Evolutionary conservation across 1,140 invertebrate species (phyloP), one percentile per base, ranked within the genome.

Genomic region (Neelides sp.): DNA sequence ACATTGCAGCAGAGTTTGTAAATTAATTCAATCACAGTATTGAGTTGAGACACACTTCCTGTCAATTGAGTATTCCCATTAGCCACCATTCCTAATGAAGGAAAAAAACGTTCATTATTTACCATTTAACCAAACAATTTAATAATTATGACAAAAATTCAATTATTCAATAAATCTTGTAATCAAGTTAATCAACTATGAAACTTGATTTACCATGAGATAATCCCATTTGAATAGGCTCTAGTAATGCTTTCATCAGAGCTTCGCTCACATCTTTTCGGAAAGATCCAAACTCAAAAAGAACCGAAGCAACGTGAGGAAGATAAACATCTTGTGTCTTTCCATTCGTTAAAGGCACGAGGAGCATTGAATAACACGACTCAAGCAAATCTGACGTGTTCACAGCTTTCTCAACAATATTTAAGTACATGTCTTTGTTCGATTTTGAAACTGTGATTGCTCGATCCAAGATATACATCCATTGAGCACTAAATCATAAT

Each of bases 11-110:
- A 87, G 19, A 89, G 68, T 63, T 83, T 77, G 58, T 81, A 82
- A 17, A 88, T 68, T 36, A 89, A 69, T 68, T 85, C 83, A 55
- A 85, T 82, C 15, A 85, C 80, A 24, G 82, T 78, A 62, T 85
- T 80, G 46, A 76, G 35, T 49, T 57, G 54, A 7, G 52, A 52
- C 19, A 48, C 20, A 8, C 47, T 65, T 19, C 43, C 49, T 13
- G 45, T 28, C 28, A 71, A 71, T 3, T 68, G 67, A 4, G 64
- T 64, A 50, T 71, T 69, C 36, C 69, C 65, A 8, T 59, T 66
- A 8, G 64, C 57, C 15, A 62, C 52, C 22, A 65, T 57, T 3
- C 63, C 66, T 68, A 8, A 32, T 8, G 8, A 32, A 32, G 30
- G n/a, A 32, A 8, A 32, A 32, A n/a, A 32, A 32, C 30, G 8